These are phyloP conservation scores for Meles meles DNA, from an alignment of 2,113 vertebrate genomes.

Conservation along the genomic window DNA sequence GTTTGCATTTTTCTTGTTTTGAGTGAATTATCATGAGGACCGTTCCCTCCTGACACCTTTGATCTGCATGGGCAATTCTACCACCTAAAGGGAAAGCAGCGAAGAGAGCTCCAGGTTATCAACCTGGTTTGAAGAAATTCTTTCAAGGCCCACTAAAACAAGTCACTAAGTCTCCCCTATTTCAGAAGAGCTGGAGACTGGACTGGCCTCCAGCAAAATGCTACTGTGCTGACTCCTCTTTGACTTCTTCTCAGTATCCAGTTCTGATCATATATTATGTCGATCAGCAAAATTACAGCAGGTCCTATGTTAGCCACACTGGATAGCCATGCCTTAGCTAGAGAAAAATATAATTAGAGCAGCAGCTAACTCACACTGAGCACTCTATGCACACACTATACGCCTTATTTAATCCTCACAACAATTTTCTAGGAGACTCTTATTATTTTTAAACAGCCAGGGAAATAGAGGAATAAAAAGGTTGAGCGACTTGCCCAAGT, in stretches of 20 bases:
- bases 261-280: neutral
- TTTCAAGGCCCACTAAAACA: neutral
- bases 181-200: neutral
- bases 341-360: neutral
- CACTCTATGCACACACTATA: neutral
- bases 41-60: neutral
- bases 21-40: neutral
- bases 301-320: neutral
- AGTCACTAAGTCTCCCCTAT: neutral
- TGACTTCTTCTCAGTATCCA: neutral
- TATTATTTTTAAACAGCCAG: neutral
- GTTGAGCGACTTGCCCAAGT: neutral
- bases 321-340: neutral
- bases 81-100: neutral
- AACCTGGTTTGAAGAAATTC: neutral
- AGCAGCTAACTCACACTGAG: neutral
- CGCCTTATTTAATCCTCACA: neutral
- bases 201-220: neutral
- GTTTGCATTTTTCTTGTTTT: neutral
- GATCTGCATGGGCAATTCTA: neutral
- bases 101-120: neutral
- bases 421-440: neutral
- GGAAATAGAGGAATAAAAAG: neutral
- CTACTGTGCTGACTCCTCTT: neutral
- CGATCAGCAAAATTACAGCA: neutral